Evolutionary conservation across 2,888 invertebrate genomes (phyloP), one percentile per base, ranked within the genome.

Genomic region (Luffia ferchaultella): DNA sequence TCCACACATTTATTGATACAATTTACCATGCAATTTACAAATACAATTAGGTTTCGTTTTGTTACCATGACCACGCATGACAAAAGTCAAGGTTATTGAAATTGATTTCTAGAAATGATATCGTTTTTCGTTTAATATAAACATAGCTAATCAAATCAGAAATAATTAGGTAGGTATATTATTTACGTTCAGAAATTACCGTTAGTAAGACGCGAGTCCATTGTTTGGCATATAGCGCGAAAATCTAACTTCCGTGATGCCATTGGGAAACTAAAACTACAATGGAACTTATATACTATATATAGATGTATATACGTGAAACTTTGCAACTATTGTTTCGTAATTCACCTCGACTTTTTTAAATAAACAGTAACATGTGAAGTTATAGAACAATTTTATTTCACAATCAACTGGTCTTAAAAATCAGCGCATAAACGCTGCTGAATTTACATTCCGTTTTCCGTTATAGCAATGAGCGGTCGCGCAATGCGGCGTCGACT

Each of bases 391-490:
- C n/a, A n/a, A n/a, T n/a, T n/a, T n/a, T n/a, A n/a, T n/a, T n/a
- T n/a, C n/a, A n/a, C n/a, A n/a, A n/a, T n/a, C n/a, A n/a, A n/a
- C n/a, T n/a, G n/a, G n/a, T n/a, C n/a, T n/a, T n/a, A n/a, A n/a
- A n/a, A n/a, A n/a, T n/a, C n/a, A n/a, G n/a, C n/a, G n/a, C n/a
- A n/a, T n/a, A n/a, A n/a, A 30, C 3, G 12, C 30, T 30, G 12
- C 30, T 30, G 30, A 30, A 12, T 30, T 30, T 30, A 12, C 30
- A 30, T 7, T 7, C 12, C 30, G 30, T 30, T 30, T 76, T 71
- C 77, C 76, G 76, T 78, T 78, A 76, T 68, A 67, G 68, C 73
- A 73, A 77, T 76, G 66, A 64, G 67, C 60, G 68, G 63, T 63
- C 61, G 65, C 71, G 66, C 64, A 71, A 30, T 30, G 3, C 30